phyloP scores from a whole-genome alignment of 2,888 invertebrate genomes.

The Polyommatus iphigenia region DNA sequence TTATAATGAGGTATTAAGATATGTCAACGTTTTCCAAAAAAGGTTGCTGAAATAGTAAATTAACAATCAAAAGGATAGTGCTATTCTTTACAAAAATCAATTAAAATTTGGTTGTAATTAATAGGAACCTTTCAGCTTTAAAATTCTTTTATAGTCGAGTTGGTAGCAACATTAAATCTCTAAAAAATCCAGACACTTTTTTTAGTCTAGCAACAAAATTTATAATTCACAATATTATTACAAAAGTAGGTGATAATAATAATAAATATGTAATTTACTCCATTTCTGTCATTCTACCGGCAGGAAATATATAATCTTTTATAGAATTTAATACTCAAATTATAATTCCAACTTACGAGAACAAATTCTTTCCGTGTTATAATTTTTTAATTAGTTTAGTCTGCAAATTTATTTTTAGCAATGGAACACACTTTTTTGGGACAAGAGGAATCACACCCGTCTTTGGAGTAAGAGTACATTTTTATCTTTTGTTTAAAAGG shows the following conservation, averaged over 20 bases:
- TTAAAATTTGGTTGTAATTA: no score
- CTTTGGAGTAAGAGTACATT: no score
- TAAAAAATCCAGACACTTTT: background rate
- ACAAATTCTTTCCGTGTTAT: background rate
- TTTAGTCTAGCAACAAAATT: background rate
- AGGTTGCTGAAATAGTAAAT: background rate
- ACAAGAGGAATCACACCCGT: no score
- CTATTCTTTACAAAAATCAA: no score
- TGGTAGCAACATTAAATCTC: no score
- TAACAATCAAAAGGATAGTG: no score
- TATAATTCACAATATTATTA: background rate
- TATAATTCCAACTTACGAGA: background rate
- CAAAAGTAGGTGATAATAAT: background rate
- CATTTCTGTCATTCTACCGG: background rate
- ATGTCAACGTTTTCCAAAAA: background rate
- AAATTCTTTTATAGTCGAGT: no score
- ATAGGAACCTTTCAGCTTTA: no score
- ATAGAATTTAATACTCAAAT: slow-evolving; percentile 21
- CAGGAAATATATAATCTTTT: slow-evolving; percentile 8
- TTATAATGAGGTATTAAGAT: slow-evolving; percentile 16
- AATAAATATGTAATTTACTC: background rate
- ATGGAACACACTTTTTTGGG: no score
- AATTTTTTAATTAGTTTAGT: background rate
- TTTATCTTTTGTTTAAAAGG: no score
- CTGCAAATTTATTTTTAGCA: background rate